These are phyloP conservation scores for Spermophilus dauricus DNA, from an alignment of 2,113 vertebrate species.

Conservation along the genomic window DNA sequence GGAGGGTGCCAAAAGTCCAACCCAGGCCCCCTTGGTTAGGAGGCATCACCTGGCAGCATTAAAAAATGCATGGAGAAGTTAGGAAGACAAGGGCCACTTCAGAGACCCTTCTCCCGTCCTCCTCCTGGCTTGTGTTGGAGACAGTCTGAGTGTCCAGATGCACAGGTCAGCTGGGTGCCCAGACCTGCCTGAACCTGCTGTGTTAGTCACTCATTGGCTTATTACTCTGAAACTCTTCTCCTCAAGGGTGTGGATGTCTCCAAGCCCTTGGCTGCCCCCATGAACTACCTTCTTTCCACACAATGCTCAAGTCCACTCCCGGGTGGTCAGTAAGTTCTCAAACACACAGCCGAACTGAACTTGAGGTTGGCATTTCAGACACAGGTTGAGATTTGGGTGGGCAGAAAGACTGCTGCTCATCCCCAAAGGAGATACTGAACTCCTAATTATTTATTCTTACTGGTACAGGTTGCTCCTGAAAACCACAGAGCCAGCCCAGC, in stretches of 20 bases:
- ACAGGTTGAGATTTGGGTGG: neutral
- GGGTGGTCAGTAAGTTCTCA: neutral
- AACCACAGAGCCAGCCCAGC: neutral
- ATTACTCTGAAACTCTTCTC: neutral
- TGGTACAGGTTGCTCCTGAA: neutral
- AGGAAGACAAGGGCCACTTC: neutral
- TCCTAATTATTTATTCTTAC: neutral
- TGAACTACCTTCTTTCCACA: neutral
- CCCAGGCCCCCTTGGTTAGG: accelerated
- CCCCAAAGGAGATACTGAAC: neutral
- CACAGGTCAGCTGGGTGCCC: neutral
- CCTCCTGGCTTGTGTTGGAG: neutral
- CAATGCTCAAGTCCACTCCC: too few species aligned
- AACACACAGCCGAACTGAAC: neutral
- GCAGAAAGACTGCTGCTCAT: neutral
- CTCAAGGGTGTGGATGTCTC: neutral
- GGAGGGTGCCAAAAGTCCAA: neutral
- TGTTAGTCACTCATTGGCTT: too few species aligned
- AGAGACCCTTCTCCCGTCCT: neutral
- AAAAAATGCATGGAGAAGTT: neutral
- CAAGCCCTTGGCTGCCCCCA: neutral
- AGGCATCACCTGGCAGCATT: neutral
- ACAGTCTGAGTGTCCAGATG: neutral
- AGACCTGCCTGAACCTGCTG: accelerated
- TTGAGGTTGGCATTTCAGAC: neutral